These are phyloP conservation scores for Eulemur rubriventer DNA, from an alignment of 2,797 vertebrate species.

Conservation along the genomic window DNA sequence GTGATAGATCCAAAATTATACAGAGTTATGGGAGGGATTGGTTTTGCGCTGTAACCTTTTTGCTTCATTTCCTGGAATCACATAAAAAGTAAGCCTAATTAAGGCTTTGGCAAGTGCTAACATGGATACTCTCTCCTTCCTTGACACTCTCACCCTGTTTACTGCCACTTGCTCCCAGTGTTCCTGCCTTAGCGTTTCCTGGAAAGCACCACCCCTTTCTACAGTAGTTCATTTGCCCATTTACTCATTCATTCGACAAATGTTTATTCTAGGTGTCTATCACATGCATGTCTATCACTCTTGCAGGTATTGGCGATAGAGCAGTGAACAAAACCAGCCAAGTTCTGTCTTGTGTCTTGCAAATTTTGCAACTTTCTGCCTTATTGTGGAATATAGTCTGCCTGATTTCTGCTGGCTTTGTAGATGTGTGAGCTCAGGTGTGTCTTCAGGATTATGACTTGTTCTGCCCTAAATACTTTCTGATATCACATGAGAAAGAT, in stretches of 20 bases:
- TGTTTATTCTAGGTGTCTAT: neutral
- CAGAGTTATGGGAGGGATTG: neutral
- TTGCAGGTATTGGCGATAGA: neutral
- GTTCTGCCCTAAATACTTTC: neutral
- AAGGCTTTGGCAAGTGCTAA: neutral
- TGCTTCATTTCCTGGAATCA: neutral
- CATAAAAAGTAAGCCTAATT: neutral
- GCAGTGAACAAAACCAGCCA: neutral
- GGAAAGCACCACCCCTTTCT: conserved; percentile 4
- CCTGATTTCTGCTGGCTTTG: neutral
- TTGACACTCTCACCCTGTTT: neutral
- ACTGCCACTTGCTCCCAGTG: neutral
- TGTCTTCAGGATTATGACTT: conserved; percentile 21
- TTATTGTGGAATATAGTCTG: neutral
- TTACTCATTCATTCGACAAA: neutral
- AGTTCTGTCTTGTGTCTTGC: neutral
- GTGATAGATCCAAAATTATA: neutral
- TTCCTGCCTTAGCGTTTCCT: neutral
- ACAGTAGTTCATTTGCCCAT: neutral
- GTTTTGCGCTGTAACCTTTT: neutral
- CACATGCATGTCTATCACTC: neutral
- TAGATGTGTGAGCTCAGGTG: neutral
- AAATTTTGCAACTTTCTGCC: neutral
- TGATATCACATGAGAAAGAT: neutral
- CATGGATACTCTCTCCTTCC: neutral